Conservation (phyloP, 2,888 invertebrate genomes). For the Xestia ashworthii region DNA sequence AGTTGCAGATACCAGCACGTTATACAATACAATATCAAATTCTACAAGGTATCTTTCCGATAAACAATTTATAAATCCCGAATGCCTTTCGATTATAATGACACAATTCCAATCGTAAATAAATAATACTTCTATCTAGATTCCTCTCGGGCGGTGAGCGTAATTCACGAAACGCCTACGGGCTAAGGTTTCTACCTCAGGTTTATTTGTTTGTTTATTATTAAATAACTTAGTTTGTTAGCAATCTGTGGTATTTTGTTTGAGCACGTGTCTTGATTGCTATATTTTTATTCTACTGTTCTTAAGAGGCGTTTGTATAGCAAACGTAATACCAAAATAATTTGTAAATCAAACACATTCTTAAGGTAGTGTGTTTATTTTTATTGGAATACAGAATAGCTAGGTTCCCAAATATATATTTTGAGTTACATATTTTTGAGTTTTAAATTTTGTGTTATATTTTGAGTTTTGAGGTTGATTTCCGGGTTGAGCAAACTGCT, state of each 20-base stretch:
- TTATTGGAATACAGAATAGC: too few relatives aligned
- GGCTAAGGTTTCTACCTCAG: not conserved
- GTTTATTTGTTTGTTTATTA: conserved; percentile 18
- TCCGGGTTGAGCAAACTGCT: not conserved
- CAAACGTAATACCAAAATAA: too few relatives aligned
- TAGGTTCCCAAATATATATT: too few relatives aligned
- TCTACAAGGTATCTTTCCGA: not conserved
- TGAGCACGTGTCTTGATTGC: conserved; percentile 11
- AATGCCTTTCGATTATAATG: conserved; percentile 18
- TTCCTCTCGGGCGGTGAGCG: not conserved
- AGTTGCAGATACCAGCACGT: too few relatives aligned
- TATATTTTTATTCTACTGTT: not conserved
- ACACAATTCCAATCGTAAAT: conserved; percentile 21
- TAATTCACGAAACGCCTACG: conserved; percentile 31
- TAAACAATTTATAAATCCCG: not conserved
- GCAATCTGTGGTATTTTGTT: conserved; percentile 33
- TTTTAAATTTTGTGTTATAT: too few relatives aligned
- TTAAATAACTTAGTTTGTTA: conserved; percentile 11
- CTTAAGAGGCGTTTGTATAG: not conserved
- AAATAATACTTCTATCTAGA: conserved; percentile 2
- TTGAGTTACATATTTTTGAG: too few relatives aligned
- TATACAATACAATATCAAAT: too few relatives aligned
- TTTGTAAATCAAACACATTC: too few relatives aligned
- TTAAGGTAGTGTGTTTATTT: too few relatives aligned
- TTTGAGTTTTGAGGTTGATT: not conserved